Conservation (phyloP, 1,140 invertebrate species). For the Lycorma delicatula region DNA sequence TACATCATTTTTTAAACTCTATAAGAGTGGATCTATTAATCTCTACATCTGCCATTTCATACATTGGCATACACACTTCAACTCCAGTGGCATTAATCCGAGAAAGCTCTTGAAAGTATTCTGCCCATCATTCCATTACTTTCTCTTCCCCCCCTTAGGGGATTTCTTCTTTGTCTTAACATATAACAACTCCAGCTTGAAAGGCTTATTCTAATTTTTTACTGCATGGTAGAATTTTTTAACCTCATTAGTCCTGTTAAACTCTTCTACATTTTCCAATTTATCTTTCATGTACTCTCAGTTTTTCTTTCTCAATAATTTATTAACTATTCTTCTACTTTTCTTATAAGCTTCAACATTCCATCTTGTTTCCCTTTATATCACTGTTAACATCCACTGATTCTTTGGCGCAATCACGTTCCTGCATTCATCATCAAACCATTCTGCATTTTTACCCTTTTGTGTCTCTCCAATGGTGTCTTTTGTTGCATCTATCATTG, state of each 20-base stretch:
- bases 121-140: no score
- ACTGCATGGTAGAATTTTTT: conserved; percentile 3
- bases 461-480: not conserved
- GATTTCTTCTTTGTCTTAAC: conserved; percentile 4
- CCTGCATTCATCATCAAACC: conserved; percentile 16
- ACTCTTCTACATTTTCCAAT: conserved; percentile 11
- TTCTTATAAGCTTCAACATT: conserved; percentile 4
- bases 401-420: conserved; percentile 8
- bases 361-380: conserved; percentile 1
- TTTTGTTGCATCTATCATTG: not conserved
- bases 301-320: conserved; percentile 2
- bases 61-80: no score
- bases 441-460: conserved; percentile 5
- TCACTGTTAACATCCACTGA: conserved; percentile 4
- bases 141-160: no score
- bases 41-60: no score
- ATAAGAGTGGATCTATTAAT: no score
- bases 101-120: no score
- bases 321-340: conserved; percentile 7
- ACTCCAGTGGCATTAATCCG: no score
- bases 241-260: conserved; percentile 1
- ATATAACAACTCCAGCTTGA: conserved; percentile 7
- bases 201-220: no score
- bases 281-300: conserved; percentile 6
- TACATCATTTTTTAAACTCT: no score